Evolutionary conservation across 2,888 invertebrate species (phyloP).

Genomic region (Caenorhabditis sp.): DNA sequence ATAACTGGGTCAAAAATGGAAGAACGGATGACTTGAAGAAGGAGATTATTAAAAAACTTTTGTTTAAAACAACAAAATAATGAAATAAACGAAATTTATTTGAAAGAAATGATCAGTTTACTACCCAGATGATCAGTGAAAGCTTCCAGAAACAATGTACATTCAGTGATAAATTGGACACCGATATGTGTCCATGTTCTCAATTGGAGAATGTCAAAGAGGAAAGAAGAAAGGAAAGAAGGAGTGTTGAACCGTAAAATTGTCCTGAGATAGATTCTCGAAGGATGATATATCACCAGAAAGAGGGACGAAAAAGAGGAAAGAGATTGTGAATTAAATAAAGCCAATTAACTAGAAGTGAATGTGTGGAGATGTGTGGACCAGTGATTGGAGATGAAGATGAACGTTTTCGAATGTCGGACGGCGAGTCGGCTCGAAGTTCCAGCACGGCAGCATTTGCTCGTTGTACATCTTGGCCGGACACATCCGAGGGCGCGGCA

Average conservation of each 20-base stretch:
- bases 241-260: slow-evolving; percentile 45
- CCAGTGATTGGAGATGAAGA: slow-evolving; percentile 72
- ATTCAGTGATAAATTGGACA: slow-evolving; percentile 35
- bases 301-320: slow-evolving; percentile 15
- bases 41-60: slow-evolving; percentile 62
- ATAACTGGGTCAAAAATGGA: slow-evolving; percentile 68
- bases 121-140: slow-evolving; percentile 40
- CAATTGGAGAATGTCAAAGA: slow-evolving; percentile 39
- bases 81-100: too few species aligned
- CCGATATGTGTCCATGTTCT: slow-evolving; percentile 55
- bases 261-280: slow-evolving; percentile 53
- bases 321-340: slow-evolving; percentile 11
- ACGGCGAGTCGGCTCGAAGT: slow-evolving; percentile 62
- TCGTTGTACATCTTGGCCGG: slow-evolving; percentile 70
- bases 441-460: slow-evolving; percentile 73
- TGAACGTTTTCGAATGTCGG: slow-evolving; percentile 77
- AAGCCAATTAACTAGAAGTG: slow-evolving; percentile 29
- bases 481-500: slow-evolving; percentile 67
- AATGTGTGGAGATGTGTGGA: slow-evolving; percentile 63
- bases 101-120: slow-evolving; percentile 25
- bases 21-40: slow-evolving; percentile 63
- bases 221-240: slow-evolving; percentile 30
- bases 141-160: slow-evolving; percentile 23
- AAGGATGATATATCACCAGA: slow-evolving; percentile 56
- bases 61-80: slow-evolving; percentile 55